Evolutionary conservation across 2,888 invertebrate genomes (phyloP), one percentile per base, ranked within the genome.

Genomic region (Onthophagus sagittarius): DNA sequence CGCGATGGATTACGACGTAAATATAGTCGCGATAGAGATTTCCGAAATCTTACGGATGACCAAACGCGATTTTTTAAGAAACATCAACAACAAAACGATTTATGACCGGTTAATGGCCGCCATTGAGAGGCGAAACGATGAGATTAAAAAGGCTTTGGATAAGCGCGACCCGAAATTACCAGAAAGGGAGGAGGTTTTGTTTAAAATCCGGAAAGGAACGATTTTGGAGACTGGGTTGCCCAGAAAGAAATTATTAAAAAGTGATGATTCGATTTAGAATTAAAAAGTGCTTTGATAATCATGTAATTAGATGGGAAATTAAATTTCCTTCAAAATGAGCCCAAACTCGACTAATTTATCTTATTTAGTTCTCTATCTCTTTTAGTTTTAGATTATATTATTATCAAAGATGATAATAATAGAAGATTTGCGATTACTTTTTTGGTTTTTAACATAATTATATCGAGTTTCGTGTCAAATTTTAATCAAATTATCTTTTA

Each of bases 81-180:
- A 79, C 62, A 77, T 87, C 62, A 76, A 79, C 0, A 81, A 86
- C 74, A 78, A 82, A 4, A 81, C 83, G 15, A 75, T 88, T 32
- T 80, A 81, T 31, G 81, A 83, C 13, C 83, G 84, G 11, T 81
- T 87, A 15, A 83, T 85, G 64, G 81, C 80, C n/a, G 74, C 83
- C 32, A 85, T 85, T 0, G 81, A 83, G 2, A 80, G 81, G 70
- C 81, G 85, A 15, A 84, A 84, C 63, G 69, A 64, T 72, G 33
- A 32, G 71, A 73, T 75, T 53, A 73, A 53, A 72, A 74, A 69
- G 63, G 76, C 53, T 73, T 53, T 71, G 72, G 71, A 67, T 73
- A 76, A 69, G 73, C 73, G 65, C 73, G 62, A 69, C 5, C 14
- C 70, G 14, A 63, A 70, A n/a, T 67, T 23, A 2, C 39, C 63